Evolutionary conservation across 2,113 vertebrate genomes (phyloP), one percentile per base, ranked within the genome.

Genomic region (Rostratula benghalensis): DNA sequence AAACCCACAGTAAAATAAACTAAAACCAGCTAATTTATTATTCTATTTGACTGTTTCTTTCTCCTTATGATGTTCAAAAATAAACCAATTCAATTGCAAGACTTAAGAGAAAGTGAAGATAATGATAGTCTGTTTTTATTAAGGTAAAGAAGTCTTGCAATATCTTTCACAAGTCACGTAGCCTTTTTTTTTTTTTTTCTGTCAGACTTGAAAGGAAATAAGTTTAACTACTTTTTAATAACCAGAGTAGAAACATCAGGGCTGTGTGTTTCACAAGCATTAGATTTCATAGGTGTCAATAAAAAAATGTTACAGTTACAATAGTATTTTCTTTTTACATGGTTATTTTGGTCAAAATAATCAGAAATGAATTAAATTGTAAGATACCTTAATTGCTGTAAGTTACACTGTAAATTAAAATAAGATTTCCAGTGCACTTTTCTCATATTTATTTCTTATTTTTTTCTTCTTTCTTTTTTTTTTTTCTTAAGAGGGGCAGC

Each of bases 41-140:
- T 93, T 69, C 64, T 60, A 27, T 94, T 92, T 95, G 76, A 56
- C 68, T 89, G 12, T 73, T 61, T 86, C 59, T 65, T 82, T 90
- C n/a, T 94, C 60, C 25, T 69, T 90, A 30, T 33, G 54, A 87
- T 87, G 61, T 67, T 54, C 25, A 76, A 93, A 95, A 95, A 83
- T n/a, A 93, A 84, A 93, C 71, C 30, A 90, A 39, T 68, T 90
- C 30, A 77, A 35, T 84, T 17, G 23, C 87, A 69, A 85, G 65
- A 69, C 46, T 63, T 85, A 80, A 73, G 78, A 92, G 54, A 81
- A 95, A 89, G 68, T 68, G 73, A 91, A 76, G 60, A 64, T 43
- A 57, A 69, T 75, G 43, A 48, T 77, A 87, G 50, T 46, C 24
- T 81, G 50, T 48, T 65, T 93, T 92, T 65, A 70, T 92, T 68